Percentiles rank a stretch among this genome's conserved stretches.
phyloP scores from a whole-genome alignment of 1,140 invertebrate species.

The Drosophila kurseongensis region DNA sequence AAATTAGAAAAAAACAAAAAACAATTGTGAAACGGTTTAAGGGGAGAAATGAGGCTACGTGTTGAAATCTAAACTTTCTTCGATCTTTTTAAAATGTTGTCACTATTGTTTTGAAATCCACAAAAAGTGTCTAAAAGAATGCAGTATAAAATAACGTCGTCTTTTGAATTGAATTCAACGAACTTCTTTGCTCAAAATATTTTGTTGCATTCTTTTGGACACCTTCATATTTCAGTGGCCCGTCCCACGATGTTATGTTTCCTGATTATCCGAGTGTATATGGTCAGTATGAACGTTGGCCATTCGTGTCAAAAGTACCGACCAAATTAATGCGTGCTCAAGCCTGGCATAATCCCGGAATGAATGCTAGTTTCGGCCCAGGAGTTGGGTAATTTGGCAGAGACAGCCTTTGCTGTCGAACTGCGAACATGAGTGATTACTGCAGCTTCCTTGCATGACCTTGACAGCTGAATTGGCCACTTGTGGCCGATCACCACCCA shows the following conservation, averaged over 20 bases:
- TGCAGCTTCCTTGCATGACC: background rate
- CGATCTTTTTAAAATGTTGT: too few species aligned
- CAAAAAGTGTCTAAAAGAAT: too few species aligned
- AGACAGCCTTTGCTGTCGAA: background rate
- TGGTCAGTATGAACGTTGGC: background rate
- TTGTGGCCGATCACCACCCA: background rate
- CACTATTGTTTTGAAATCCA: too few species aligned
- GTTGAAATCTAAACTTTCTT: too few species aligned
- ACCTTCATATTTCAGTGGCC: too few species aligned
- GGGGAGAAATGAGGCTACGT: too few species aligned
- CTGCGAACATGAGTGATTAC: slow-evolving; percentile 6
- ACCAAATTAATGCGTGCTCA: slow-evolving; percentile 1
- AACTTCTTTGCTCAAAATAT: too few species aligned
- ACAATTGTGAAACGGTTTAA: too few species aligned
- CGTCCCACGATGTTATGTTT: background rate
- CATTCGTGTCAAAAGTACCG: background rate
- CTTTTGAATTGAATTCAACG: too few species aligned
- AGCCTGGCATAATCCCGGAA: background rate
- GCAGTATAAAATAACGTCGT: too few species aligned
- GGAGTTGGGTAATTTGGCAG: background rate
- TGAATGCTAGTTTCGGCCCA: background rate
- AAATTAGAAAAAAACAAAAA: background rate
- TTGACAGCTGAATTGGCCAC: slow-evolving; percentile 1
- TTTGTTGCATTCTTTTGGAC: too few species aligned
- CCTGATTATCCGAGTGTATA: background rate